A percentile compares a stretch with the other conserved stretches of the same genome.
phyloP scores from a whole-genome alignment of 2,888 invertebrate species.

The Drosophila subquinaria region DNA sequence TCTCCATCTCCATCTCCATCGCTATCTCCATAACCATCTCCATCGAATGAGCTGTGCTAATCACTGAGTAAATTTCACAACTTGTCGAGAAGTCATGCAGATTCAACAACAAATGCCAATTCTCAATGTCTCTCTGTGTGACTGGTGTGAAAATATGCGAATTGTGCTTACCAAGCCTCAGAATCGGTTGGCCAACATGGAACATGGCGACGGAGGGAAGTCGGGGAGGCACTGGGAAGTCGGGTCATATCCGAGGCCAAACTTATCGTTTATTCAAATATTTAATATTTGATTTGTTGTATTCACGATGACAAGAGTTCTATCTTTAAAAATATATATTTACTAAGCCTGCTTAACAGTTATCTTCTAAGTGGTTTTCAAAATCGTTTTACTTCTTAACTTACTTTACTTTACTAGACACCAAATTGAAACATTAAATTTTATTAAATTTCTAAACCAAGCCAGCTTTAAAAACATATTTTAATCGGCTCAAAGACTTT shows the following conservation, averaged over 20 bases:
- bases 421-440: neutral
- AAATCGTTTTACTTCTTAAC: neutral
- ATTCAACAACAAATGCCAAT: constrained; percentile 42
- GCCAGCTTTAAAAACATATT: neutral
- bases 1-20: constrained; percentile 26
- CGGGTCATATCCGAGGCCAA: constrained; percentile 35
- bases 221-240: constrained; percentile 9
- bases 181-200: neutral
- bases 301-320: constrained; percentile 23
- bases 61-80: constrained; percentile 65
- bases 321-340: constrained; percentile 4
- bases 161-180: constrained; percentile 10
- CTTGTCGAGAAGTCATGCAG: constrained; percentile 52
- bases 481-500: neutral
- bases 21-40: constrained; percentile 17
- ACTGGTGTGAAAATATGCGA: constrained; percentile 40
- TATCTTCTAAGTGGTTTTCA: neutral
- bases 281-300: constrained; percentile 47
- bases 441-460: neutral
- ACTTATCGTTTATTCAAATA: constrained; percentile 54
- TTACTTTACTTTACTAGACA: neutral
- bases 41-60: constrained; percentile 51
- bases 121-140: constrained; percentile 10
- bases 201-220: neutral
- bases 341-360: neutral